Evolutionary conservation across 2,797 vertebrate species (phyloP).

Genomic region (Crypturellus tataupa): DNA sequence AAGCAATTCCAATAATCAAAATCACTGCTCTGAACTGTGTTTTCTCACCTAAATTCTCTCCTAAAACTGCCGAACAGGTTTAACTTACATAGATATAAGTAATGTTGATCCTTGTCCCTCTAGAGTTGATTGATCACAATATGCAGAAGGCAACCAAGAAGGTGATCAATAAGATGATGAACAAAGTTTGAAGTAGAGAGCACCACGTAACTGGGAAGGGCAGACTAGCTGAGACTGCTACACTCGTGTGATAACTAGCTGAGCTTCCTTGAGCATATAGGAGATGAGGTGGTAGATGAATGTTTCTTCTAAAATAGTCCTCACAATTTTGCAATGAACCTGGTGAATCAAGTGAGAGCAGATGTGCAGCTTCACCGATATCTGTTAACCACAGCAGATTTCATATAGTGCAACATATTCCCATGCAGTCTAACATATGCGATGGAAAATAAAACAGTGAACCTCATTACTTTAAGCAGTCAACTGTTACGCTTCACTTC

Average conservation of each 20-base stretch:
- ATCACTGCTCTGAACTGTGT: background rate
- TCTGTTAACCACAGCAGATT: background rate
- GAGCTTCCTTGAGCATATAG: background rate
- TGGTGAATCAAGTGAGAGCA: background rate
- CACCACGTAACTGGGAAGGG: background rate
- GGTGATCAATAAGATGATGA: background rate
- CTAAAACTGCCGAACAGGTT: background rate
- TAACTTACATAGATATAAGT: background rate
- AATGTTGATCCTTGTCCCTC: background rate
- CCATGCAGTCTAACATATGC: background rate
- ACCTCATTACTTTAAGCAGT: background rate
- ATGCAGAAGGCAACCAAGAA: background rate
- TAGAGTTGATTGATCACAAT: background rate
- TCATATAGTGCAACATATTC: background rate
- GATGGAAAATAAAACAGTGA: background rate
- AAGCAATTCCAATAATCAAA: background rate
- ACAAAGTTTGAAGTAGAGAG: background rate
- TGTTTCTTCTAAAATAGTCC: background rate
- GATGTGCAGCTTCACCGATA: background rate
- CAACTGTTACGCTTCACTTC: background rate
- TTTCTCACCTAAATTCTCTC: background rate
- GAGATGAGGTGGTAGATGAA: background rate
- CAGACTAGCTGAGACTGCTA: background rate
- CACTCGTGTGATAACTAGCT: fast-evolving
- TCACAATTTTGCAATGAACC: background rate